phyloP scores from a whole-genome alignment of 2,888 invertebrate genomes.

The Athalia cordata region DNA sequence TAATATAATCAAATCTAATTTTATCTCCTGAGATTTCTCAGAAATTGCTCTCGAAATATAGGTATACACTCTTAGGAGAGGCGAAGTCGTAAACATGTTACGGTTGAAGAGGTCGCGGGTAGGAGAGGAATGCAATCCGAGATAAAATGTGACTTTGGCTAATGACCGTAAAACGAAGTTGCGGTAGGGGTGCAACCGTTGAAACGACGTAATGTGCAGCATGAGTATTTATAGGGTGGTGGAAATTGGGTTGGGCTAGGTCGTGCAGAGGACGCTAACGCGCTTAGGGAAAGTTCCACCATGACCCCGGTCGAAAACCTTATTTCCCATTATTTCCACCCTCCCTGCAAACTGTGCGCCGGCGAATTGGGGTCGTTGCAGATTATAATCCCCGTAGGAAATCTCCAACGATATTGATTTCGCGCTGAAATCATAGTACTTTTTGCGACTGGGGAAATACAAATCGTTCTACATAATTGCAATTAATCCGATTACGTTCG shows the following conservation, averaged over 20 bases:
- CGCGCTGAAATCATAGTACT: neutral
- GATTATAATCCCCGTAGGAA: constrained; percentile 8
- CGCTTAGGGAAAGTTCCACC: constrained; percentile 17
- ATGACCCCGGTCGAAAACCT: constrained; percentile 14
- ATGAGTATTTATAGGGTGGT: neutral
- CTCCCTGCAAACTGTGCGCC: constrained; percentile 3
- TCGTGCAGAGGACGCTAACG: constrained; percentile 16
- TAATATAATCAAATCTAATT: neutral
- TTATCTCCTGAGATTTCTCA: neutral
- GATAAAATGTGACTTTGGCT: neutral
- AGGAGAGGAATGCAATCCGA: neutral
- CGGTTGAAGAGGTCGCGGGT: neutral
- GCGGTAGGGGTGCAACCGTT: constrained; percentile 17
- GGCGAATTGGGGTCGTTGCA: constrained; percentile 6
- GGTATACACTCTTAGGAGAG: neutral
- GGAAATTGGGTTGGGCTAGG: constrained; percentile 33
- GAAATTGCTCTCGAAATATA: neutral
- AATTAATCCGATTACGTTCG: neutral
- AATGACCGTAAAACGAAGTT: constrained; percentile 20
- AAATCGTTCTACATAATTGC: neutral
- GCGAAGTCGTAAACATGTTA: neutral
- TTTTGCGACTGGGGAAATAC: neutral
- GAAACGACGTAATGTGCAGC: neutral
- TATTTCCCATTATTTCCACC: constrained; percentile 3
- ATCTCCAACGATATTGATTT: neutral